A percentile compares a stretch with the other conserved stretches of the same genome.
phyloP scores from a whole-genome alignment of 1,140 invertebrate species.

The Drosophila eugracilis region DNA sequence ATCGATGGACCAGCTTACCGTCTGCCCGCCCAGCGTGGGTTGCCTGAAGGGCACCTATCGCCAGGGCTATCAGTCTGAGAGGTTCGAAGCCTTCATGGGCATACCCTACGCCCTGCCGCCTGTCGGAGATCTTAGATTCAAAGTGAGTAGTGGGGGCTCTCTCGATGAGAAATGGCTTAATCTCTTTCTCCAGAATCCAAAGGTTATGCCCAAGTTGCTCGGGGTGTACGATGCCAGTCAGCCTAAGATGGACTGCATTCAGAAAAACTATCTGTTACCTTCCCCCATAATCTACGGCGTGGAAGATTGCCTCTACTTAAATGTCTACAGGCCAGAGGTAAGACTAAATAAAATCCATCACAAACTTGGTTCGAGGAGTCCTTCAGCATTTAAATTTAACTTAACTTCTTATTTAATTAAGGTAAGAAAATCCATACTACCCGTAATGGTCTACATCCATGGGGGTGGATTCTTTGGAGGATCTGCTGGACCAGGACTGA shows the following conservation, averaged over 20 bases:
- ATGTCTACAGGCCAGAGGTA: conserved; percentile 87
- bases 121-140: conserved; percentile 67
- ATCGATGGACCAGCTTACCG: conserved; percentile 45
- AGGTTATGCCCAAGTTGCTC: conserved; percentile 53
- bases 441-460: conserved; percentile 85
- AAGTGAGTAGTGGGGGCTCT: conserved; percentile 46
- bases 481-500: conserved; percentile 56
- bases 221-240: conserved; percentile 64
- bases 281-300: conserved; percentile 65
- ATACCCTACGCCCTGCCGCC: conserved; percentile 81
- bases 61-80: conserved; percentile 57
- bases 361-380: no score
- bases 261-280: conserved; percentile 81
- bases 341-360: not conserved
- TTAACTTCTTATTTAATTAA: not conserved
- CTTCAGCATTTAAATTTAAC: no score
- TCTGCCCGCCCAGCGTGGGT: conserved; percentile 59
- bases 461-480: conserved; percentile 86
- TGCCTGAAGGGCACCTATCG: conserved; percentile 66
- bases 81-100: conserved; percentile 77
- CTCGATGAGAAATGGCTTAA: not conserved
- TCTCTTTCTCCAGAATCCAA: conserved; percentile 62
- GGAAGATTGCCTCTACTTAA: conserved; percentile 88
- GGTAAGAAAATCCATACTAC: conserved; percentile 37
- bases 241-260: conserved; percentile 71